These are phyloP conservation scores for Lichenostomus cassidix DNA, from an alignment of 2,113 vertebrate species.

Conservation along the genomic window DNA sequence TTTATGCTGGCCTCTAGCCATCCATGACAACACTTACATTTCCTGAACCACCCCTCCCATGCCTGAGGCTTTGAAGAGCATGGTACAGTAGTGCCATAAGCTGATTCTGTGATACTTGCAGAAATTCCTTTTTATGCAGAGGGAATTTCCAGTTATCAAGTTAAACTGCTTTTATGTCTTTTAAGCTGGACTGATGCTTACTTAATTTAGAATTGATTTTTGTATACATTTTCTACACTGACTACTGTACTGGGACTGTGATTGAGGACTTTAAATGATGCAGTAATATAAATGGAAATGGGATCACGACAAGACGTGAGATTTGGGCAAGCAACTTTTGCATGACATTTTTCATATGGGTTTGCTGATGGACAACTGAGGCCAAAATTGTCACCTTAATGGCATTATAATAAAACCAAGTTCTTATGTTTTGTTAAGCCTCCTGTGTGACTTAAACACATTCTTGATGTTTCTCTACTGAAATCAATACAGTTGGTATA, in stretches of 20 bases:
- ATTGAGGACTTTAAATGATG: background rate
- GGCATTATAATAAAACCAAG: background rate
- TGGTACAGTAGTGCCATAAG: background rate
- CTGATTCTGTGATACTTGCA: background rate
- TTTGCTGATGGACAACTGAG: background rate
- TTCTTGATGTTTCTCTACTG: background rate
- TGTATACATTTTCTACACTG: background rate
- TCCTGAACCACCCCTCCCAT: background rate
- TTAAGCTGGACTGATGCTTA: background rate
- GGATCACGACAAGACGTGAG: background rate
- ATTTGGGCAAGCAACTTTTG: background rate
- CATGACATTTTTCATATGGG: background rate
- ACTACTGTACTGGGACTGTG: background rate
- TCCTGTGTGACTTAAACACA: background rate
- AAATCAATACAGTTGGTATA: background rate
- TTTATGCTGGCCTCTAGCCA: background rate
- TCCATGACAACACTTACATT: background rate
- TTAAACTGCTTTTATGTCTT: constrained; percentile 6
- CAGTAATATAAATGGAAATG: background rate
- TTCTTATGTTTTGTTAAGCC: background rate
- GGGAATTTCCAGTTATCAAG: constrained; percentile 25
- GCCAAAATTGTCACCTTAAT: background rate
- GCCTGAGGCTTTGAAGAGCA: background rate
- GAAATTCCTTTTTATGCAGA: constrained; percentile 6
- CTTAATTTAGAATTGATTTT: constrained; percentile 30